These are phyloP conservation scores for Diaprepes abbreviatus DNA, from an alignment of 2,888 invertebrate genomes.

Conservation along the genomic window DNA sequence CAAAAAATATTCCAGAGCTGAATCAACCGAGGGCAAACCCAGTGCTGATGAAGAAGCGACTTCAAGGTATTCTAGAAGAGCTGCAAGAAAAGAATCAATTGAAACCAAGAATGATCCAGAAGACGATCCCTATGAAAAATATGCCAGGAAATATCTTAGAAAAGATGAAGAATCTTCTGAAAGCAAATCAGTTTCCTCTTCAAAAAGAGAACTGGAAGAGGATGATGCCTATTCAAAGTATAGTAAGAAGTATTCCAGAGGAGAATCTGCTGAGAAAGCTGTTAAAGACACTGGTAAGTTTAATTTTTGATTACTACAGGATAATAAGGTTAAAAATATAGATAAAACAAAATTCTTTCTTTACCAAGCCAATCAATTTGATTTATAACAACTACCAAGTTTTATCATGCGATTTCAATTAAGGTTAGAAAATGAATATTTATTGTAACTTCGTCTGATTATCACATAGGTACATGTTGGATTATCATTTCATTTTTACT, in stretches of 20 bases:
- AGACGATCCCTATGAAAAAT: conserved; percentile 58
- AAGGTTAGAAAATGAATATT: no score
- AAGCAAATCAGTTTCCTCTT: conserved; percentile 27
- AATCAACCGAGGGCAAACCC: conserved; percentile 51
- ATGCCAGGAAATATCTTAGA: conserved; percentile 57
- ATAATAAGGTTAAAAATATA: background rate
- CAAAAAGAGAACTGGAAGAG: conserved; percentile 43
- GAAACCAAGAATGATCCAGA: conserved; percentile 55
- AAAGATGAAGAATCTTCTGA: conserved; percentile 54
- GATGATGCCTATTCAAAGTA: conserved; percentile 53
- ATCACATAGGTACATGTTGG: no score
- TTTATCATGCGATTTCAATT: no score
- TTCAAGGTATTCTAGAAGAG: conserved; percentile 53
- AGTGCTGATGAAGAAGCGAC: conserved; percentile 49
- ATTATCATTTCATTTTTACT: background rate
- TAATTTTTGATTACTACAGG: background rate
- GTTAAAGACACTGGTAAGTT: conserved; percentile 41
- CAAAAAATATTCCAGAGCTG: conserved; percentile 59
- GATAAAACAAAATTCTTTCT: no score
- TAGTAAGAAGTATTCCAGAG: conserved; percentile 54
- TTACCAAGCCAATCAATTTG: no score
- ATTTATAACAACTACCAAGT: no score
- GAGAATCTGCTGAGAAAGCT: conserved; percentile 51
- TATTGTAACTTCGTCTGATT: no score
- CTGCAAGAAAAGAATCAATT: conserved; percentile 53